Evolutionary conservation across 1,140 invertebrate species (phyloP).

Genomic region (Lepidurus couesii): DNA sequence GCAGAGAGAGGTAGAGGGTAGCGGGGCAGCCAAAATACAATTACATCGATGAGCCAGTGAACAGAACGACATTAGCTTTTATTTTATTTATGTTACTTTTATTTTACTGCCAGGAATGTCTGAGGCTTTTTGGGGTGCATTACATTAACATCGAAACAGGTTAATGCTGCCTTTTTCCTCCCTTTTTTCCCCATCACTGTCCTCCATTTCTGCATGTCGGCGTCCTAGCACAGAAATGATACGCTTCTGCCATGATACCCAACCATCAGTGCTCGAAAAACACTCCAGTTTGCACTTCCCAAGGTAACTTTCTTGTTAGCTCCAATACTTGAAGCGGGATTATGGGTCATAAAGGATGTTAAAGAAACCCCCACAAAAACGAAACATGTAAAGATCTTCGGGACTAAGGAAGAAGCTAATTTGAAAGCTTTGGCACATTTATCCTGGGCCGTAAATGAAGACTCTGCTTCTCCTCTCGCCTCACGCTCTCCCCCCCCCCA

Average conservation of each 20-base stretch:
- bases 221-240: background rate
- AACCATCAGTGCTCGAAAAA: background rate
- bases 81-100: background rate
- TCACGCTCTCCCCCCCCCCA: too few relatives aligned
- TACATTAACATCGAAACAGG: background rate
- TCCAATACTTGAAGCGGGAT: background rate
- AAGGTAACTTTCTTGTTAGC: background rate
- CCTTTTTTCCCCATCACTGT: background rate
- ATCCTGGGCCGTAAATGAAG: background rate
- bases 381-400: background rate
- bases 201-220: background rate
- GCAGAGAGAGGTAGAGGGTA: background rate
- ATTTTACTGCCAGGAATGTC: background rate
- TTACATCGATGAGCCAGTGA: conserved; percentile 11
- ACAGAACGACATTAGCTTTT: background rate
- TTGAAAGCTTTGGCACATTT: background rate
- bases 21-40: background rate
- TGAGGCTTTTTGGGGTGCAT: background rate
- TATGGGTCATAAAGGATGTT: background rate
- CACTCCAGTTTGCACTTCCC: background rate
- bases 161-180: background rate
- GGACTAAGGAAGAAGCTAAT: background rate
- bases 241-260: background rate
- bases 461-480: background rate
- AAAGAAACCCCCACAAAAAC: background rate